These are phyloP conservation scores for Lepeophtheirus nordmannii DNA, from an alignment of 2,888 invertebrate species.

Conservation along the genomic window DNA sequence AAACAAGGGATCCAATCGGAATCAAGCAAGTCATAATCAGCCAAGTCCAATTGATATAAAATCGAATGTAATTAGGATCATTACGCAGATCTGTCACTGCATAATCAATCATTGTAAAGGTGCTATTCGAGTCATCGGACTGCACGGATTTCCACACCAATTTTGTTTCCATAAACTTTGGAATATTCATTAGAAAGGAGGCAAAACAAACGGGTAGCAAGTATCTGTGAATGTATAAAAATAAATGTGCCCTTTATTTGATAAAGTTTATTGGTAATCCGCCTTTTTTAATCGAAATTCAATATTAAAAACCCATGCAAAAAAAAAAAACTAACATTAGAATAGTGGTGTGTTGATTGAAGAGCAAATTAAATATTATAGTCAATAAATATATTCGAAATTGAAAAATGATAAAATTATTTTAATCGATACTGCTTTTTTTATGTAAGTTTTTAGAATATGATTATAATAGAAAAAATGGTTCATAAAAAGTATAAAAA, in stretches of 20 bases:
- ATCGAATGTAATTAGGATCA: slow-evolving; percentile 21
- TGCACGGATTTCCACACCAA: background rate
- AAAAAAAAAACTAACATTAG: too few species aligned
- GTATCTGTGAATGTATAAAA: background rate
- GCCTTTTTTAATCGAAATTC: too few species aligned
- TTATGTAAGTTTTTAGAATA: too few species aligned
- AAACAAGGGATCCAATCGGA: slow-evolving; percentile 18
- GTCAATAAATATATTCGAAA: too few species aligned
- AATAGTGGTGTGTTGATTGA: too few species aligned
- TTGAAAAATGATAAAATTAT: too few species aligned
- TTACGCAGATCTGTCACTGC: slow-evolving; percentile 8
- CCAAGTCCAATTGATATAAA: slow-evolving; percentile 23
- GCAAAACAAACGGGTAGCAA: slow-evolving; percentile 14
- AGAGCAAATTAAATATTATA: too few species aligned
- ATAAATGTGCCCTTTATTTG: background rate
- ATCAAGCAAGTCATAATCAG: slow-evolving; percentile 18
- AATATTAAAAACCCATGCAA: too few species aligned
- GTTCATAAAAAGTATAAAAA: too few species aligned
- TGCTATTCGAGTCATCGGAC: background rate
- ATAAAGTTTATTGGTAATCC: too few species aligned
- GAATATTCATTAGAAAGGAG: slow-evolving; percentile 12
- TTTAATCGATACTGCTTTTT: too few species aligned
- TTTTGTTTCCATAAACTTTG: slow-evolving; percentile 18
- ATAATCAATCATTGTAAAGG: background rate
- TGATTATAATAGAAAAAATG: too few species aligned